These are phyloP conservation scores for Hyphantria cunea DNA, from an alignment of 1,140 invertebrate genomes.

Conservation along the genomic window DNA sequence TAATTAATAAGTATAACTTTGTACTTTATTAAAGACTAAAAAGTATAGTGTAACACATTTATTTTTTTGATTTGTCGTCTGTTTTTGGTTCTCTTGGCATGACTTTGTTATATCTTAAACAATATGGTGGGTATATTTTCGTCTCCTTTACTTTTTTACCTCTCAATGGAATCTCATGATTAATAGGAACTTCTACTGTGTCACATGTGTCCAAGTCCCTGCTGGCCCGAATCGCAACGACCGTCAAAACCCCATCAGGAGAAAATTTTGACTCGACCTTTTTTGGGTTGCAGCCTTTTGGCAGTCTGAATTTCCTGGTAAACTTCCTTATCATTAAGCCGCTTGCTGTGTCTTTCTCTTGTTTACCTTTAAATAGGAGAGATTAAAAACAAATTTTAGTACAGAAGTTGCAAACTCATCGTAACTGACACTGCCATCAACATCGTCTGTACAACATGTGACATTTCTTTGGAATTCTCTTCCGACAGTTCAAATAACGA, in stretches of 20 bases:
- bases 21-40: not conserved
- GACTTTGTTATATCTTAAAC: not conserved
- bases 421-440: too few relatives aligned
- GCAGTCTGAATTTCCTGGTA: slow-evolving; percentile 62
- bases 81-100: not conserved
- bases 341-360: slow-evolving; percentile 56
- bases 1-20: too few relatives aligned
- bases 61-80: not conserved
- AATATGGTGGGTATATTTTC: not conserved
- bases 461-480: too few relatives aligned
- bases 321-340: slow-evolving; percentile 57
- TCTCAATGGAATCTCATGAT: slow-evolving; percentile 19
- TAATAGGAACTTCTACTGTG: slow-evolving; percentile 39
- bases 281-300: slow-evolving; percentile 54
- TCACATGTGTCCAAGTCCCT: too few relatives aligned
- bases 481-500: too few relatives aligned
- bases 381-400: too few relatives aligned
- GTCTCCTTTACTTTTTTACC: slow-evolving; percentile 7
- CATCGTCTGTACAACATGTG: too few relatives aligned
- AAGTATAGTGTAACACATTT: not conserved
- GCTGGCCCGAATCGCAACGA: slow-evolving; percentile 10
- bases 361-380: slow-evolving; percentile 57
- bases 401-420: too few relatives aligned
- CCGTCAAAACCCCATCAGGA: slow-evolving; percentile 57
- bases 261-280: slow-evolving; percentile 53